Conservation (phyloP, 2,888 invertebrate genomes). For the Dryadula phaetusa region DNA sequence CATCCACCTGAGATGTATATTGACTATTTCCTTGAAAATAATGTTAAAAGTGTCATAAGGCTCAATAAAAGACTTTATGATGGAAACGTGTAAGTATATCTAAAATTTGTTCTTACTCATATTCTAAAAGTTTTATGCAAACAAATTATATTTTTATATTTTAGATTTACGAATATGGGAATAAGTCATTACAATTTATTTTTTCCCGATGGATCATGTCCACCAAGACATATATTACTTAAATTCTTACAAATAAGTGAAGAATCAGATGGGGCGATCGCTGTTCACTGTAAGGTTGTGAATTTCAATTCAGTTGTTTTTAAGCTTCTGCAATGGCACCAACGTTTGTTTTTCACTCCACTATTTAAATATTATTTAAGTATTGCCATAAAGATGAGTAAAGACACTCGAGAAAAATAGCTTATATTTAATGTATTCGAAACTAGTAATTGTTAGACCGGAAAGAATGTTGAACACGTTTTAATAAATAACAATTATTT, state of each 20-base stretch:
- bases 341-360: background rate
- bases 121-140: background rate
- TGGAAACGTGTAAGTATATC: constrained; percentile 83
- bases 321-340: too few relatives aligned
- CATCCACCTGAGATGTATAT: constrained; percentile 93
- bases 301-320: constrained; percentile 30
- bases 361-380: background rate
- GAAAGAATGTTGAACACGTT: background rate
- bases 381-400: background rate
- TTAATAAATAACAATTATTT: constrained; percentile 64
- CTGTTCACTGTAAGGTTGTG: constrained; percentile 95
- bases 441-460: too few relatives aligned
- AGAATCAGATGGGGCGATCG: constrained; percentile 88
- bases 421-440: too few relatives aligned
- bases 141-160: constrained; percentile 1
- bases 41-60: constrained; percentile 92
- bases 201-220: constrained; percentile 94
- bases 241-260: constrained; percentile 93
- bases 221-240: constrained; percentile 90
- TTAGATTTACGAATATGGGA: constrained; percentile 85
- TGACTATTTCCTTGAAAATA: constrained; percentile 91
- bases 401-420: too few relatives aligned
- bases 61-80: constrained; percentile 94
- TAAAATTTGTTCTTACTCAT: background rate
- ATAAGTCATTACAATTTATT: constrained; percentile 94